phyloP scores from a whole-genome alignment of 1,140 invertebrate species.

The Nomia melanderi region DNA sequence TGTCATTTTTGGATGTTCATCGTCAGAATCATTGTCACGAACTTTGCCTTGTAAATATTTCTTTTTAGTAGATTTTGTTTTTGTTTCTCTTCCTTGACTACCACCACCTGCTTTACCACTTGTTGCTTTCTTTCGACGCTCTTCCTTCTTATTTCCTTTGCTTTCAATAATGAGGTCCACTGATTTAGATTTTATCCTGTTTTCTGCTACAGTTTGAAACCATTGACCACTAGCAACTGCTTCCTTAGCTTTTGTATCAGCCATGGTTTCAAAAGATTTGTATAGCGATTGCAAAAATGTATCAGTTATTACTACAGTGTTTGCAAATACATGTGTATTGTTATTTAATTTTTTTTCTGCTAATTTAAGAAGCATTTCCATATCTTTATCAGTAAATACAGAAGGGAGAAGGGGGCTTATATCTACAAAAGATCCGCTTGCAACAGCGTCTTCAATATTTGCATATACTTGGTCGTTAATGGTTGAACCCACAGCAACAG shows the following conservation, averaged over 20 bases:
- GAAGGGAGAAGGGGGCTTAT: constrained; percentile 90
- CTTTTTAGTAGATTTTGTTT: constrained; percentile 96
- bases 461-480: constrained; percentile 91
- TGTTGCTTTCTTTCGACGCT: constrained; percentile 92
- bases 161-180: constrained; percentile 76
- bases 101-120: constrained; percentile 94
- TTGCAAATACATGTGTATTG: constrained; percentile 71
- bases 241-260: constrained; percentile 88
- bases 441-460: constrained; percentile 91
- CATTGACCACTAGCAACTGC: constrained; percentile 86
- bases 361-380: constrained; percentile 86
- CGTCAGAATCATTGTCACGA: constrained; percentile 84
- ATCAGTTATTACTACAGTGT: constrained; percentile 75
- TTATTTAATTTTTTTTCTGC: constrained; percentile 82
- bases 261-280: constrained; percentile 85
- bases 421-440: constrained; percentile 89
- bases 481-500: constrained; percentile 88
- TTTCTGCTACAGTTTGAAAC: constrained; percentile 74
- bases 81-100: constrained; percentile 95
- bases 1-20: constrained; percentile 72
- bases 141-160: constrained; percentile 91
- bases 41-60: constrained; percentile 82
- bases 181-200: constrained; percentile 76
- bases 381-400: constrained; percentile 89
- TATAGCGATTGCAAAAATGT: constrained; percentile 86